Evolutionary conservation across 2,797 vertebrate species (phyloP).

Genomic region (Peromyscus attwateri): DNA sequence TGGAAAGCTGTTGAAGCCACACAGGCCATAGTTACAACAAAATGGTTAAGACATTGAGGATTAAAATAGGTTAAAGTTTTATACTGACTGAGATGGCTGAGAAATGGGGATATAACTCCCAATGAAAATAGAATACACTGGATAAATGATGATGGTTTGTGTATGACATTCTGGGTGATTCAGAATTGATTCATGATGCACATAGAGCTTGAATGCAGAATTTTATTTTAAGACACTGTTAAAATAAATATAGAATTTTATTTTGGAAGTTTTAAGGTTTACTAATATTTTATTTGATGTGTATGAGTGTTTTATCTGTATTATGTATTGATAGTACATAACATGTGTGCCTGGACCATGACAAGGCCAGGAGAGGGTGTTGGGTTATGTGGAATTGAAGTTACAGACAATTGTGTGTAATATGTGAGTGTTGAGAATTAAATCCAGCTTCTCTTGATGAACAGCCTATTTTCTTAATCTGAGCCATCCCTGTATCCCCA

Average conservation of each 20-base stretch:
- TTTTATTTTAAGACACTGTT: neutral
- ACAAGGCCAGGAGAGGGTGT: neutral
- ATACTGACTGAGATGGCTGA: neutral
- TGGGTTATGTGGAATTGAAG: neutral
- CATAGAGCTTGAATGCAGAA: neutral
- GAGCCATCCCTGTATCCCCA: too few relatives aligned
- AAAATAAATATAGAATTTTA: constrained; percentile 7
- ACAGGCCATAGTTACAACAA: neutral
- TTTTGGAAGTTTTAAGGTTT: neutral
- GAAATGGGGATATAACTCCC: constrained; percentile 15
- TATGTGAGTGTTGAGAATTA: neutral
- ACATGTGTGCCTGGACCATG: neutral
- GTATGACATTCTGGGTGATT: neutral
- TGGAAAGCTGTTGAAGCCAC: neutral
- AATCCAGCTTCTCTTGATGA: neutral
- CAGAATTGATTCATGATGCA: neutral
- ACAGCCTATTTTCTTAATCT: neutral
- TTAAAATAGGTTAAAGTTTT: constrained; percentile 17
- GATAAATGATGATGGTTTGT: neutral
- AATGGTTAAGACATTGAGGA: neutral
- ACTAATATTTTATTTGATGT: neutral
- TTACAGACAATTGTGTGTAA: neutral
- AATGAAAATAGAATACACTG: neutral
- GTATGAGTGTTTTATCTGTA: neutral
- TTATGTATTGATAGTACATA: neutral